Evolutionary conservation across 2,888 invertebrate species (phyloP).

Genomic region (Blastobasis lacticolella): DNA sequence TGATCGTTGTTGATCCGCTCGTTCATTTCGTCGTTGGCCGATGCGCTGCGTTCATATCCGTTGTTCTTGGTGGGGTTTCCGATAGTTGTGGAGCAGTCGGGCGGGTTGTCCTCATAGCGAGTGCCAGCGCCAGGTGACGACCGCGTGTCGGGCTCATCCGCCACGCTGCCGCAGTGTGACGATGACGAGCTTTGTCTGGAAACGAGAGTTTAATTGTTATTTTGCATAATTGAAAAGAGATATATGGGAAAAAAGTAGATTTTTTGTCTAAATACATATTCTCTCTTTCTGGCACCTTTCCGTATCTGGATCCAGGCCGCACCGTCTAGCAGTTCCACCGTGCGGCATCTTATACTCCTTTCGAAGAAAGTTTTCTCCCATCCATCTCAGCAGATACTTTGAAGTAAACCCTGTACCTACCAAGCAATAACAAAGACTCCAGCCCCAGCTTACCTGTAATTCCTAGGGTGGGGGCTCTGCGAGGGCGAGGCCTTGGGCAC

Average conservation of each 20-base stretch:
- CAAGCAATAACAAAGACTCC: too few species aligned
- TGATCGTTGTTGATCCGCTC: constrained; percentile 68
- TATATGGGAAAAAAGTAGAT: too few species aligned
- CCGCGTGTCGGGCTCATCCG: constrained; percentile 67
- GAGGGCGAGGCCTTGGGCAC: constrained; percentile 68
- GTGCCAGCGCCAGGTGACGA: constrained; percentile 65
- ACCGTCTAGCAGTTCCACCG: too few species aligned
- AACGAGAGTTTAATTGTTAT: constrained; percentile 11
- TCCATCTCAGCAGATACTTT: too few species aligned
- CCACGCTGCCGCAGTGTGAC: constrained; percentile 68
- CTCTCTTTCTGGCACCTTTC: too few species aligned
- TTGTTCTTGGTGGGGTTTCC: constrained; percentile 67
- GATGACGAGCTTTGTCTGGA: constrained; percentile 69
- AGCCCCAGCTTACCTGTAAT: constrained; percentile 61
- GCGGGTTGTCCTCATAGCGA: constrained; percentile 61
- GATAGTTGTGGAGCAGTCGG: constrained; percentile 66
- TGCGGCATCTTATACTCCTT: too few species aligned
- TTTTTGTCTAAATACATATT: too few species aligned
- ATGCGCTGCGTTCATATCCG: constrained; percentile 64
- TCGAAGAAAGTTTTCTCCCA: too few species aligned
- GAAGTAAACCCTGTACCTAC: too few species aligned
- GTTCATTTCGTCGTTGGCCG: constrained; percentile 57
- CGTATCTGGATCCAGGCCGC: too few species aligned
- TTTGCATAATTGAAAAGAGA: too few species aligned
- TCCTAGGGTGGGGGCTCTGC: constrained; percentile 71